Base-by-base conservation (phyloP, 2,797 vertebrate genomes). In the Danio choprae region DNA sequence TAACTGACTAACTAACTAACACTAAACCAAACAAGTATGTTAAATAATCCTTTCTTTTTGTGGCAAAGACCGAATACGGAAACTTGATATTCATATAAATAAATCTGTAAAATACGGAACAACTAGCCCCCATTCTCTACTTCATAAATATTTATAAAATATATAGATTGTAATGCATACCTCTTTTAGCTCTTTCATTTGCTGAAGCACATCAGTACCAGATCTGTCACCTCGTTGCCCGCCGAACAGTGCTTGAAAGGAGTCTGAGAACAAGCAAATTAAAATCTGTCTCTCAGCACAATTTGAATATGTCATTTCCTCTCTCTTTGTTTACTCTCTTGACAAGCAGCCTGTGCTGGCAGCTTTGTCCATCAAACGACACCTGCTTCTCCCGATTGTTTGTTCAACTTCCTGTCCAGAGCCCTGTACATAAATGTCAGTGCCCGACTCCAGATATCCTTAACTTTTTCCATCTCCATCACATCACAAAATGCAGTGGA, bases 351-450 rank as follows among this genome's bases (percentile, higher is more conserved):
- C 86, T n/a, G 20, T 40, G 78, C 86, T 90, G 89, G 86, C 90
- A 90, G 89, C 87, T 88, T 88, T 83, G 89, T 91, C 90, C 87
- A 88, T 93, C 90, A 91, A 86, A 90, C 87, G 87, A 87, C 89
- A 91, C 88, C 90, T 92, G 91, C 91, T 92, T 88, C 88, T 77
- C 82, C 82, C 89, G 90, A 89, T 85, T 89, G 89, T 91, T 91
- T 91, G 88, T 84, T 91, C 88, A 88, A 88, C 88, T 89, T 91
- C 87, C 87, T 84, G 87, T 90, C 88, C 87, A 85, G 80, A 87
- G 87, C 58, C 55, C 69, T 87, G 85, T 74, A 79, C 69, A 88
- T 85, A 83, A 88, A 81, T 87, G 89, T 91, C 89, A 88, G 84
- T 64, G 70, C 56, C 81, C 70, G 81, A 84, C 81, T 87, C 81